Evolutionary conservation across 2,797 vertebrate genomes (phyloP), one percentile per base, ranked within the genome.

Genomic region (Dicrostonyx torquatus): DNA sequence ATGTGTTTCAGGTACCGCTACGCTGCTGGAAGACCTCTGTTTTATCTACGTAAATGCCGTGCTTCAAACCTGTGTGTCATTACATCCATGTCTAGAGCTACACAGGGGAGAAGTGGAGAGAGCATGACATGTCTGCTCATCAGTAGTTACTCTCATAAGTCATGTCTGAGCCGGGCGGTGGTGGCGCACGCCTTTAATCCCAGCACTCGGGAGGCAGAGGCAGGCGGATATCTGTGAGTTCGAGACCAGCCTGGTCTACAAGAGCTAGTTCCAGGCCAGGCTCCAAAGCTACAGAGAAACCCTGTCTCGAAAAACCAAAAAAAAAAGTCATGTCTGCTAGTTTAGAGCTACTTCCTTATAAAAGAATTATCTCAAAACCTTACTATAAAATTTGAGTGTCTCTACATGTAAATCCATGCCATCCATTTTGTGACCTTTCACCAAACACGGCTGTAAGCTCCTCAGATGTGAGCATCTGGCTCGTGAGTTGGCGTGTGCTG

Each of bases 401-500:
- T 48, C 78, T 94, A 6, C 14, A 64, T 89, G 29, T 94, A 53
- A 93, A 75, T 70, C 53, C 48, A 14, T 43, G 5, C 22, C 84
- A 2, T 76, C 50, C 48, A 53, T 9, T 64, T 12, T 90, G 43
- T 78, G 68, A 34, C 31, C 31, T 17, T 10, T 40, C 6, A 55
- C 53, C 17, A 78, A 45, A 50, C 40, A 2, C n/a, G 45, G 24
- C 64, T 60, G 0, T 94, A 68, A 70, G 48, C 73, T 93, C 66
- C 83, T 94, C 6, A 92, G 78, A n/a, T 89, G 68, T 77, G 64
- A 68, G 68, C 62, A 6, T 82, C 37, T 94, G 82, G 93, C 77
- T 60, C 55, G 4, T 79, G 37, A 89, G 68, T 85, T 72, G 75
- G 82, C 11, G 58, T 55, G n/a, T 76, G 13, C 62, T 94, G 4